These are phyloP conservation scores for Octonoba sinensis DNA, from an alignment of 2,888 invertebrate genomes.

Conservation along the genomic window DNA sequence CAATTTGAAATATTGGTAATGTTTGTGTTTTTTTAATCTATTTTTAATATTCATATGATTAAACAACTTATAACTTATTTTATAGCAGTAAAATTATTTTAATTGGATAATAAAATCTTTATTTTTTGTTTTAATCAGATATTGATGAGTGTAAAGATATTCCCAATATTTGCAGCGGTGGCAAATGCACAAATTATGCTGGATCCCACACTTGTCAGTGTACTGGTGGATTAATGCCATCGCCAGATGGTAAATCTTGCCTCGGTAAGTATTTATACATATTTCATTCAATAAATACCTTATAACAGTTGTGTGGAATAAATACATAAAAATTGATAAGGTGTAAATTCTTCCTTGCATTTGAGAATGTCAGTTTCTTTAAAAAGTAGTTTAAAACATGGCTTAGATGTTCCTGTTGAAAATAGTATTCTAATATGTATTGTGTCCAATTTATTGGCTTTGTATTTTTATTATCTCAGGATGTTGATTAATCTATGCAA, in stretches of 20 bases:
- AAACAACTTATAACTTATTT: no score
- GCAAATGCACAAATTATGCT: slow-evolving; percentile 81
- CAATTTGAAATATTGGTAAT: not conserved
- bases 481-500: no score
- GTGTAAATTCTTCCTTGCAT: no score
- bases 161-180: slow-evolving; percentile 82
- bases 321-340: no score
- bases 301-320: not conserved
- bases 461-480: no score
- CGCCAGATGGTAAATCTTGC: slow-evolving; percentile 80
- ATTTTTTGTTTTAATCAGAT: slow-evolving; percentile 73
- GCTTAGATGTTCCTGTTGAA: no score
- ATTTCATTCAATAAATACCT: not conserved
- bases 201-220: slow-evolving; percentile 80
- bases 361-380: no score
- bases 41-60: no score
- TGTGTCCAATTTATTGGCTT: no score
- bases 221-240: slow-evolving; percentile 80
- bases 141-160: slow-evolving; percentile 82
- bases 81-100: no score
- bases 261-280: slow-evolving; percentile 74
- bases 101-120: not conserved
- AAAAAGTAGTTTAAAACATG: no score
- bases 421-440: no score
- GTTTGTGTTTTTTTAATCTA: not conserved